Percentiles rank a stretch among this genome's conserved stretches.
These are phyloP conservation scores for Diabrotica undecimpunctata DNA, from an alignment of 1,140 invertebrate species.

Conservation along the genomic window DNA sequence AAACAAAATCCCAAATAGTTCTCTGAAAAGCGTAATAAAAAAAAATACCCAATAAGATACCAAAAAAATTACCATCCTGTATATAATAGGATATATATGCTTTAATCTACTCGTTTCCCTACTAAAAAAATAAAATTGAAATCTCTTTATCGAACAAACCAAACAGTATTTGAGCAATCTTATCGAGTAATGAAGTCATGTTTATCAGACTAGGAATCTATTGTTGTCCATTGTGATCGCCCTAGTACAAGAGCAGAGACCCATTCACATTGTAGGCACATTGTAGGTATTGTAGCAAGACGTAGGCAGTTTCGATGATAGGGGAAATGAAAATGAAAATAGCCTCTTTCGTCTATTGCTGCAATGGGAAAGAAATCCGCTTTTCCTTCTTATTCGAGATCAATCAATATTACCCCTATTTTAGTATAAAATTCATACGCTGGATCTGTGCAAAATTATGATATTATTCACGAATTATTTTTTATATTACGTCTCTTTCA, in stretches of 20 bases:
- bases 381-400: neutral
- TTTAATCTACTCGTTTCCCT: neutral
- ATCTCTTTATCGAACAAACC: neutral
- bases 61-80: no score
- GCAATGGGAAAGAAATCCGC: neutral
- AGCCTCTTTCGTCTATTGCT: conserved; percentile 8
- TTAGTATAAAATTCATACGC: no score
- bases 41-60: no score
- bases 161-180: conserved; percentile 6
- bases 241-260: neutral
- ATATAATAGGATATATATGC: no score
- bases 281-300: conserved; percentile 5
- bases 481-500: no score
- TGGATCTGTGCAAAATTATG: no score
- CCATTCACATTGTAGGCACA: conserved; percentile 3
- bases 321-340: conserved; percentile 10
- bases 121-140: neutral
- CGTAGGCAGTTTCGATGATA: neutral
- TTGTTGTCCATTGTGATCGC: conserved; percentile 12
- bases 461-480: no score
- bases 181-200: conserved; percentile 8
- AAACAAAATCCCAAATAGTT: no score
- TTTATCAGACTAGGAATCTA: conserved; percentile 3
- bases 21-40: no score
- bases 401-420: neutral